Base-by-base conservation (phyloP, 2,888 invertebrate species). In the Melieria crassipennis region DNA sequence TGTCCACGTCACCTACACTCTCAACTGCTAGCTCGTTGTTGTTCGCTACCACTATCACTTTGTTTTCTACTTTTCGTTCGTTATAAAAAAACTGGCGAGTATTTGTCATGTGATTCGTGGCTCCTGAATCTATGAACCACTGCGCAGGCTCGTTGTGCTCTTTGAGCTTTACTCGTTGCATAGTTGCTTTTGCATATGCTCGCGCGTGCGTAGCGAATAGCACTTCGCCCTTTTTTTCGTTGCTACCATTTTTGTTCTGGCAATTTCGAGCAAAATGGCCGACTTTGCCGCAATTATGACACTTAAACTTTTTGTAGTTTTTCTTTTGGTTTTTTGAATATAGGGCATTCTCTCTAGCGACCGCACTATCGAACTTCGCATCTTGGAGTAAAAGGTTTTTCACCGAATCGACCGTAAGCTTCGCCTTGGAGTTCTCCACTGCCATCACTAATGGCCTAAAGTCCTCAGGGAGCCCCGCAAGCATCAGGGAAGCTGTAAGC, bases 381-480 rank as follows among this genome's bases (percentile, higher is more conserved):
- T 75, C 77, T 71, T 74, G 76, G 7, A 77, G 52, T 4, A 74
- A 57, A 50, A 73, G 30, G 42, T 65, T 74, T 52, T 72, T 75
- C 7, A 74, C 73, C 5, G 11, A 61, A 57, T 76, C 75, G 10
- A 72, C 61, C 3, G 69, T 73, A 1, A 73, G 42, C 43, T 72
- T 61, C n/a, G 55, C 57, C 58, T 69, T 67, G 7, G 73, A 74
- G 47, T 72, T 75, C 70, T 74, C 75, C 4, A 75, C 69, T 50
- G 73, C 73, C 47, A 72, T 55, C 5, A 73, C 73, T 42, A 74
- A 43, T 10, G 76, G 56, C 1, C 67, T 57, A 60, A 66, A 75
- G 4, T 72, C 69, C 7, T 74, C 67, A 7, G 73, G 68, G 46
- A 76, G 48, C 10, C 74, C 75, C 0, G 71, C 73, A 7, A 77